Base-by-base conservation (phyloP, 2,888 invertebrate genomes). In the Pocota personata region DNA sequence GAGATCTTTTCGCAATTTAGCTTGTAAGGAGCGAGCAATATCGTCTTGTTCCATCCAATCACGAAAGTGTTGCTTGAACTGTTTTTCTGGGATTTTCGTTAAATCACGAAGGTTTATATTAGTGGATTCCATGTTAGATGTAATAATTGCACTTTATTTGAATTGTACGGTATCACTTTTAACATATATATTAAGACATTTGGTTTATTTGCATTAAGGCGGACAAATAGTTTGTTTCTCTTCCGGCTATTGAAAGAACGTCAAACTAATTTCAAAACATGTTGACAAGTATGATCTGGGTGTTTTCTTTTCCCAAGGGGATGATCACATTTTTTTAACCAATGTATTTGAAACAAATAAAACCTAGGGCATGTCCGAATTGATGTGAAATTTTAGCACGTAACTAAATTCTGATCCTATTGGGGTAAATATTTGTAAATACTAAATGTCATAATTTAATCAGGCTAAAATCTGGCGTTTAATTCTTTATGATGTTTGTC, bases 1-100 rank as follows among this genome's bases (percentile, higher is more conserved):
- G 1, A 92, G 88, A 77, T 92, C 91, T 76, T 88, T 89, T 1
- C 92, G 90, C 21, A 92, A 73, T 73, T 92, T 91, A 1, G 91
- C 89, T 71, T 92, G 91, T 73, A 92, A 73, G 2, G 90, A 89
- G 6, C 89, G 89, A 3, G 92, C 91, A 1, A 92, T 88, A 69
- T 91, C 91, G 79, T 92, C 91, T 12, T 91, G 88, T 50, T 90
- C 89, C 88, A 92, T 89, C 92, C 92, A 92, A 12, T 90, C 88
- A 2, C 90, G 89, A 55, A 92, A 90, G 71, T 91, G 89, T n/a
- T 89, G 80, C 62, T 91, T 91, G 46, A 92, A 92, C 43, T 92
- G 92, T 2, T 89, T 87, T 52, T 90, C 89, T 1, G 92, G 90
- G 12, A 92, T 88, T 69, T 91, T 89, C 1, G 90, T 88, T 16